A percentile compares a stretch with the other conserved stretches of the same genome.
These are phyloP conservation scores for Gymnocypris eckloni DNA, from an alignment of 2,797 vertebrate species.

Conservation along the genomic window DNA sequence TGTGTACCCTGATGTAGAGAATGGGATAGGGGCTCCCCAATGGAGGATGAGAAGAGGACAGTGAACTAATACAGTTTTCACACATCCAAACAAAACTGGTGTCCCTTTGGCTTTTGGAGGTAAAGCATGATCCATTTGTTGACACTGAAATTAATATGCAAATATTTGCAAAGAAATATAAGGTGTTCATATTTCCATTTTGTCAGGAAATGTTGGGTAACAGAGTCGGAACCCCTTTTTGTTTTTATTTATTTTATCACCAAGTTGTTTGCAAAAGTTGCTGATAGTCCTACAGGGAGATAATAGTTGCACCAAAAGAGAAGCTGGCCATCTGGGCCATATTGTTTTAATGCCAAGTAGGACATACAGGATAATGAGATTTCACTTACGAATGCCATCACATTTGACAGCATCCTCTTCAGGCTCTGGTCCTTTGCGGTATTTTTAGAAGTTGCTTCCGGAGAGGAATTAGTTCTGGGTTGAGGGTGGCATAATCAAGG, in stretches of 20 bases:
- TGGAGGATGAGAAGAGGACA: neutral
- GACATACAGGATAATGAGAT: neutral
- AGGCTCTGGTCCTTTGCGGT: neutral
- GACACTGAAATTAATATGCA: neutral
- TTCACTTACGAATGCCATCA: neutral
- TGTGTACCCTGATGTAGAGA: neutral
- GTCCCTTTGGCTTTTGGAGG: neutral
- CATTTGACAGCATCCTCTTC: neutral
- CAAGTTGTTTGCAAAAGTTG: neutral
- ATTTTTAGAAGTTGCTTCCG: constrained; percentile 18
- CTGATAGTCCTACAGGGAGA: neutral
- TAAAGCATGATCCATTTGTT: neutral
- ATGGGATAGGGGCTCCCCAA: neutral
- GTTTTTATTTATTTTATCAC: neutral
- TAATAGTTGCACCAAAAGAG: neutral
- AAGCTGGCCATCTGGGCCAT: constrained; percentile 1
- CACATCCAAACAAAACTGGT: neutral
- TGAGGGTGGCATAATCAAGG: neutral
- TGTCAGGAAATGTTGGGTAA: neutral
- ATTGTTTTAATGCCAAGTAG: constrained; percentile 11
- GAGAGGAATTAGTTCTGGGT: neutral
- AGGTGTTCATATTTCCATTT: neutral
- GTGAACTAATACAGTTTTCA: neutral
- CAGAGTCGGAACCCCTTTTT: neutral
- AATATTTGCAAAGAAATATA: neutral